Evolutionary conservation across 2,113 vertebrate species (phyloP).

Genomic region (Pycnonotus jocosus): DNA sequence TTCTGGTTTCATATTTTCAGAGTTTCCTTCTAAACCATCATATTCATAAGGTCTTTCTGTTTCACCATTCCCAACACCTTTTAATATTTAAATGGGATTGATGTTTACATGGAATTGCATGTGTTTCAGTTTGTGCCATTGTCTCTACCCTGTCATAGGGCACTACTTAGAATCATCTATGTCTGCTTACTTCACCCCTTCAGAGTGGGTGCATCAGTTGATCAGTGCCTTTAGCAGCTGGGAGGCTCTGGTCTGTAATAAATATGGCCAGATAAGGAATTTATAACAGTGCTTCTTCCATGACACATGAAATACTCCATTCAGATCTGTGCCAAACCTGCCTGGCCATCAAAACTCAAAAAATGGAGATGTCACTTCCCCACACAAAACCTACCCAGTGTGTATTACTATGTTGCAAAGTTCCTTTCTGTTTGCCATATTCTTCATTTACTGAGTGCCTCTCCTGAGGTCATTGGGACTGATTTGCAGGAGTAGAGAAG

Average conservation of each 20-base stretch:
- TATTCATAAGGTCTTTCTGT: no score
- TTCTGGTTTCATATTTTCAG: no score
- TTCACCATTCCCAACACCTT: no score
- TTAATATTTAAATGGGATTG: background rate
- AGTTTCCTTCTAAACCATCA: no score
- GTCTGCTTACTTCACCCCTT: background rate
- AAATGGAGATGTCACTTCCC: background rate
- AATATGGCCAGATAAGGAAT: background rate
- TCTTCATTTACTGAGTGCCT: background rate
- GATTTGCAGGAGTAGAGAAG: background rate
- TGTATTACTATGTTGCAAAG: background rate
- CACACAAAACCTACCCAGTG: background rate
- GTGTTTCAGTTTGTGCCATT: background rate
- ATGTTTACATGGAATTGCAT: background rate
- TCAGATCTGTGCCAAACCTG: background rate
- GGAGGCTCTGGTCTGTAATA: background rate
- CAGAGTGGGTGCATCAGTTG: accelerated
- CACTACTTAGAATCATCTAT: background rate
- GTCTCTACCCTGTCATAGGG: background rate
- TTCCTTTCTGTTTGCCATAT: background rate
- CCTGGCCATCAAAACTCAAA: background rate
- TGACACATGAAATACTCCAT: background rate
- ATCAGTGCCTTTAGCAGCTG: background rate
- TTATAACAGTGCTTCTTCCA: background rate
- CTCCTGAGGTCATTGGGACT: background rate